These are phyloP conservation scores for Chaetodon trifasciatus DNA, from an alignment of 2,797 vertebrate species.

Conservation along the genomic window DNA sequence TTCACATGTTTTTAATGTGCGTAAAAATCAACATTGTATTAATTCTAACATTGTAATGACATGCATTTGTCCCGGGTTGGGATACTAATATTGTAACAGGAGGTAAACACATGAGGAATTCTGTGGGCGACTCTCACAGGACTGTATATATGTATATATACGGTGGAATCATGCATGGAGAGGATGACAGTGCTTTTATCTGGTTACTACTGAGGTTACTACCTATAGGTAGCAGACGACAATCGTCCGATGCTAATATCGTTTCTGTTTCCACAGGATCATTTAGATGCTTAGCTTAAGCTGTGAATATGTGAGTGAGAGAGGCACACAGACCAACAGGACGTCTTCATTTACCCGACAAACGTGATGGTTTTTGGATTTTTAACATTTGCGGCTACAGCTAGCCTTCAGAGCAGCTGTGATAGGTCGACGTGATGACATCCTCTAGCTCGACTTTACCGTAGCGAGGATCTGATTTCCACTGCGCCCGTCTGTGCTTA, in stretches of 20 bases:
- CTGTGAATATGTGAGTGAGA: not conserved
- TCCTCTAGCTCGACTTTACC: not conserved
- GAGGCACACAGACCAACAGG: not conserved
- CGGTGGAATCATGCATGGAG: no score
- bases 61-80: not conserved
- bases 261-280: slow-evolving; percentile 8
- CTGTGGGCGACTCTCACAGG: not conserved
- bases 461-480: not conserved
- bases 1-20: not conserved
- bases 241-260: not conserved
- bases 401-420: not conserved
- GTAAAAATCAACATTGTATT: not conserved
- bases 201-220: not conserved
- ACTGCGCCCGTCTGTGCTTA: not conserved
- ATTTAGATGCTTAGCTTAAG: not conserved
- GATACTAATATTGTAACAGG: not conserved
- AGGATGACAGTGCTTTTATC: not conserved
- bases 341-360: not conserved
- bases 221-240: no score
- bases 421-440: not conserved
- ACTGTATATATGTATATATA: not conserved
- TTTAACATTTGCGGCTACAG: slow-evolving; percentile 1
- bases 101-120: not conserved
- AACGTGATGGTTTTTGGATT: not conserved
- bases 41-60: not conserved